Evolutionary conservation across 1,140 invertebrate genomes (phyloP).

Genomic region (Periplaneta americana): DNA sequence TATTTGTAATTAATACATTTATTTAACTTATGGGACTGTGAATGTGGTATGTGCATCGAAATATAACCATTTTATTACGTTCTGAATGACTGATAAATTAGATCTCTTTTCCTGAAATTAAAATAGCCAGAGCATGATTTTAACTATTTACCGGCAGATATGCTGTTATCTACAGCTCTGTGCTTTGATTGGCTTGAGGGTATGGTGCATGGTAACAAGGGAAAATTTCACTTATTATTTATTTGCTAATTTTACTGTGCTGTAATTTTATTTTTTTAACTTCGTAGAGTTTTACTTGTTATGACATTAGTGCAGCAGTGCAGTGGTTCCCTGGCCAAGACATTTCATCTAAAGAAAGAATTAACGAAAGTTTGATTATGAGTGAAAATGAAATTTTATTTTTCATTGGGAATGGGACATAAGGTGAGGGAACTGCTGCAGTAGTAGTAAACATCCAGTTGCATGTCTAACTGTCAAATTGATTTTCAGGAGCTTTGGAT

Average conservation of each 20-base stretch:
- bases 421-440: not conserved
- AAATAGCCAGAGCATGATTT: too few species aligned
- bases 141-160: too few species aligned
- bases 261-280: not conserved
- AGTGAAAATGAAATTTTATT: not conserved
- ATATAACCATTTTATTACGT: too few species aligned
- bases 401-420: not conserved
- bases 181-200: too few species aligned
- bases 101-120: too few species aligned
- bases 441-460: not conserved
- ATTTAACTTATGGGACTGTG: too few species aligned
- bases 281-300: not conserved
- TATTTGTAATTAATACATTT: too few species aligned
- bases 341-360: not conserved
- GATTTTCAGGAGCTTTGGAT: conserved; percentile 12
- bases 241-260: not conserved
- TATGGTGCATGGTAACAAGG: too few species aligned
- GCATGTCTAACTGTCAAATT: conserved; percentile 2
- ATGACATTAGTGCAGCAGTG: not conserved
- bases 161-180: too few species aligned
- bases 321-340: not conserved
- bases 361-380: not conserved
- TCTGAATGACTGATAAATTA: too few species aligned
- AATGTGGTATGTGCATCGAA: too few species aligned
- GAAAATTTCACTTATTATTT: too few species aligned